Evolutionary conservation across 2,888 invertebrate species (phyloP), one percentile per base, ranked within the genome.

Genomic region (Agrochola litura): DNA sequence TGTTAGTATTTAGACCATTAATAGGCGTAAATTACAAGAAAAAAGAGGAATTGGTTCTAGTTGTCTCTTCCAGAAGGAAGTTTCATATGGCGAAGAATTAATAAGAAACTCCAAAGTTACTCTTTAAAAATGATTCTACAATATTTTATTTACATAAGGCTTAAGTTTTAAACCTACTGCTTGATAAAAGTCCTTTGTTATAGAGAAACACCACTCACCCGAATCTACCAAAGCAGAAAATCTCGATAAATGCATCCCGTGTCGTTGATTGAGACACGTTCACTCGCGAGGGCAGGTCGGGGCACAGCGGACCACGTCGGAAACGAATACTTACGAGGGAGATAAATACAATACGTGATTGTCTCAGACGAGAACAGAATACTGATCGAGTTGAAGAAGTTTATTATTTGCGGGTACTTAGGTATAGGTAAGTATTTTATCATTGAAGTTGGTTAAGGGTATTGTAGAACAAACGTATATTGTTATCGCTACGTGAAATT

Each of bases 251-350:
- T 71, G 76, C 81, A 67, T 66, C 37, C 49, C 72, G 68, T 77
- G 72, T 79, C 58, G 66, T 46, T 76, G 76, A 76, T 89, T 85
- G 88, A 87, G 88, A 84, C 77, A 86, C 87, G 88, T 84, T 71
- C 82, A 60, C 37, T 85, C 75, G 69, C 73, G 69, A 88, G 89
- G 92, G 91, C 90, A 90, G 89, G 73, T 67, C 66, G 88, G 88
- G 83, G 70, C 41, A 67, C 73, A 77, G 86, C 67, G 88, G 86
- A 83, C 87, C 89, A 84, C 83, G 86, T 87, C 92, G 92, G 92
- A 91, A 91, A 89, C 90, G 86, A 91, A 92, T 92, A 90, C 93
- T 92, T 90, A 70, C 69, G 90, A 90, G 90, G 81, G 88, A 84
- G 89, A 90, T 91, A 91, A 87, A 84, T 82, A 78, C 66, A 69